Conservation (phyloP, 2,113 vertebrate species). For the Triplophysa rosa region DNA sequence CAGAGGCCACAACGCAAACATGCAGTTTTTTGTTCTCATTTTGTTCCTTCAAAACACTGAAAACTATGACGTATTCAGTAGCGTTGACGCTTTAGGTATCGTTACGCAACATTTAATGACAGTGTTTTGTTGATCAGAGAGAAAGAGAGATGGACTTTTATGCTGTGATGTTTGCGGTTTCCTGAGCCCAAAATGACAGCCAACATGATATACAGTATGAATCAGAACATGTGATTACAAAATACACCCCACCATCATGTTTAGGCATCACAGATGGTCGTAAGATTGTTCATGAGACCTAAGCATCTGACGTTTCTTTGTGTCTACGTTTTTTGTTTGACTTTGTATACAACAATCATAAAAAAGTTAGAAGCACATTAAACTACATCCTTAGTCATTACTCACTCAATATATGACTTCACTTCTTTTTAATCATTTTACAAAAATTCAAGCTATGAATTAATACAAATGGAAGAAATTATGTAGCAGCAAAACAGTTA, state of each 20-base stretch:
- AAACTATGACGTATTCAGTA: background rate
- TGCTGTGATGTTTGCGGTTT: constrained; percentile 2
- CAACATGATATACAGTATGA: background rate
- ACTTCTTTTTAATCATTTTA: too few relatives aligned
- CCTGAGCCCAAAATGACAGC: background rate
- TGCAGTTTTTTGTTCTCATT: background rate
- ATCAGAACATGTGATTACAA: constrained; percentile 9
- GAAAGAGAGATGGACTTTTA: constrained; percentile 3
- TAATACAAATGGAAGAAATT: too few relatives aligned
- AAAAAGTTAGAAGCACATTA: background rate
- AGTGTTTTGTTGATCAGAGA: constrained; percentile 27
- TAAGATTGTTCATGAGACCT: background rate
- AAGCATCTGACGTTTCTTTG: background rate
- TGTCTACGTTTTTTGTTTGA: background rate
- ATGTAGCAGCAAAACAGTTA: too few relatives aligned
- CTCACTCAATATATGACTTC: too few relatives aligned
- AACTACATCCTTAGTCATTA: background rate
- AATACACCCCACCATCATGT: background rate
- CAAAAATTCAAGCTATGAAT: too few relatives aligned
- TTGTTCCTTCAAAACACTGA: background rate
- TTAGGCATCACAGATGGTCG: background rate
- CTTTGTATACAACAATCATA: background rate
- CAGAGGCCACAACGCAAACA: background rate
- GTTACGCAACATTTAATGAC: constrained; percentile 10
- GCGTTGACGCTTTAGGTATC: background rate